Evolutionary conservation across 2,797 vertebrate genomes (phyloP).

Genomic region (Pristis pectinata): DNA sequence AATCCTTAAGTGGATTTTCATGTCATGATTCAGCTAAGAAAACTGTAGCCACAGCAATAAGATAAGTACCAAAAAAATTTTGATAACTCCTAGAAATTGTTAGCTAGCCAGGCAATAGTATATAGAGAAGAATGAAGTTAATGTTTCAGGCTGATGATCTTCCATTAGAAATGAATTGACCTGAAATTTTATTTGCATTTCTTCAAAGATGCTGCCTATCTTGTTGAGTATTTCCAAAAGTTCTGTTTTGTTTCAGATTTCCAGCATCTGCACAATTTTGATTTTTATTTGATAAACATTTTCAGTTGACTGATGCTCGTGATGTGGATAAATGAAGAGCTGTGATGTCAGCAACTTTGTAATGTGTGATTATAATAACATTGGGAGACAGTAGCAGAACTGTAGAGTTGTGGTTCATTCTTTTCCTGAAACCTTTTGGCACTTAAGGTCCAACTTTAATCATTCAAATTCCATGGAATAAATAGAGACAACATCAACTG

Average conservation of each 20-base stretch:
- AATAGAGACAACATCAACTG: too few species aligned
- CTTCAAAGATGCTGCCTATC: too few species aligned
- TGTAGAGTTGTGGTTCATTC: background rate
- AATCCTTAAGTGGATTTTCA: background rate
- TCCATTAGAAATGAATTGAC: too few species aligned
- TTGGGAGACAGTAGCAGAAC: background rate
- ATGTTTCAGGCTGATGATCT: too few species aligned
- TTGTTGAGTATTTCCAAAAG: too few species aligned
- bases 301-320: background rate
- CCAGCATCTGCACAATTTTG: too few species aligned
- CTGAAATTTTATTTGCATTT: too few species aligned
- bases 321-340: background rate
- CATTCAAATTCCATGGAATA: background rate
- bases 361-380: background rate
- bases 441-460: background rate
- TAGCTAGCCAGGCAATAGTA: too few species aligned
- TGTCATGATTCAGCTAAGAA: background rate
- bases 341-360: background rate
- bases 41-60: background rate
- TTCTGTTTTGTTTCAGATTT: too few species aligned
- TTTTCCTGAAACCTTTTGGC: background rate
- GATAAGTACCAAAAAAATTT: background rate
- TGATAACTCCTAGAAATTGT: background rate
- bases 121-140: too few species aligned
- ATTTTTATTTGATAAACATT: too few species aligned